Conservation (phyloP, 2,888 invertebrate species). For the Epistrophe eligans region DNA sequence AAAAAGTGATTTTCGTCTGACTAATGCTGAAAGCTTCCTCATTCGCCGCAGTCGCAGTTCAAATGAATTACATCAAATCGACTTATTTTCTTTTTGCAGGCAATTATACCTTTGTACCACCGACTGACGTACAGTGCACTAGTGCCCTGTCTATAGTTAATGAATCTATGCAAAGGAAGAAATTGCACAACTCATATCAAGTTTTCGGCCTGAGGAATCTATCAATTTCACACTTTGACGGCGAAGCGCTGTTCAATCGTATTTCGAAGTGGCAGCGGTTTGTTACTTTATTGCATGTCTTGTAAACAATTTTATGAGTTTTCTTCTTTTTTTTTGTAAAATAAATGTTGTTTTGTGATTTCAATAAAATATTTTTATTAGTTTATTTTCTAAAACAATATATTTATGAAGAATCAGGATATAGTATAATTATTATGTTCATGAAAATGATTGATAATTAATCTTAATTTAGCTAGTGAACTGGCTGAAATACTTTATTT, state of each 20-base stretch:
- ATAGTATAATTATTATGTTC: constrained; percentile 19
- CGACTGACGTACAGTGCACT: constrained; percentile 77
- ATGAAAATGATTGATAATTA: constrained; percentile 36
- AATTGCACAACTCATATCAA: constrained; percentile 77
- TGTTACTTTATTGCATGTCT: constrained; percentile 75
- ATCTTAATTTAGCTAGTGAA: constrained; percentile 63
- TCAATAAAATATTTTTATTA: constrained; percentile 23
- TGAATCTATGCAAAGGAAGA: constrained; percentile 78
- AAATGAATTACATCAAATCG: constrained; percentile 17
- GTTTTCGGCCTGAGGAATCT: constrained; percentile 76
- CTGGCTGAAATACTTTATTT: constrained; percentile 60
- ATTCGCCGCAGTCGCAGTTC: not conserved
- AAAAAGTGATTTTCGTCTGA: constrained; percentile 30
- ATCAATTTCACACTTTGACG: constrained; percentile 76
- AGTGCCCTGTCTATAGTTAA: constrained; percentile 78
- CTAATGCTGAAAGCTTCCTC: constrained; percentile 23
- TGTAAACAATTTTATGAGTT: constrained; percentile 48
- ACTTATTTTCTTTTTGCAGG: constrained; percentile 75
- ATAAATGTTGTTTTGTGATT: constrained; percentile 53
- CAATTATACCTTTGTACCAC: constrained; percentile 78
- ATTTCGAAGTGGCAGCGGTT: constrained; percentile 78
- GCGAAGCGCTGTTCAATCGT: constrained; percentile 76
- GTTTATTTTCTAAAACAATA: constrained; percentile 51
- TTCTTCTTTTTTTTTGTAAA: no score
- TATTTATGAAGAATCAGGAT: constrained; percentile 27